Base-by-base conservation (phyloP, 1,140 invertebrate species). In the Babylonia areolata region DNA sequence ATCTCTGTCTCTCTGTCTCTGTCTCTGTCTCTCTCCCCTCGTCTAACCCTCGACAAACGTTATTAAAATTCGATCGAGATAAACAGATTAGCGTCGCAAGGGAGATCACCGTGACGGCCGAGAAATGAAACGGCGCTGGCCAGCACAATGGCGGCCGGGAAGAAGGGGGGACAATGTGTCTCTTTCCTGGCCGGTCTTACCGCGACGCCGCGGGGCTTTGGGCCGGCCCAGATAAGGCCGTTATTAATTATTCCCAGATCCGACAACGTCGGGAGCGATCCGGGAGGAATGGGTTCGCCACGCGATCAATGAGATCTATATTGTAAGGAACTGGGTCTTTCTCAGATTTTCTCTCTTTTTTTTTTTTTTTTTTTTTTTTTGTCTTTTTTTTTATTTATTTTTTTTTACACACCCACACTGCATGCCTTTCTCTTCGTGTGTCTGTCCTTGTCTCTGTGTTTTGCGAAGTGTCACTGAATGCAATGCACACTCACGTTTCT, bases 51-150 rank as follows among this genome's bases (percentile, higher is more conserved):
- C n/a, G n/a, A n/a, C 71, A 73, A 42, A 15, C 75, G 75, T 77
- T 77, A 77, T 77, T 77, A 77, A 77, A 77, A 77, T 77, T 77
- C 75, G 75, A 77, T 77, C 75, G 75, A 77, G 75, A 77, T 77
- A 77, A 77, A 77, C 35, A 23, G 75, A 77, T 77, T 77, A 40
- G 75, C 28, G 75, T 40, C 20, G 75, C 75, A 77, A 40, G 75
- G 75, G 75, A 28, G 75, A 77, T 40, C 75, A 77, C 1, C 6
- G 37, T 40, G 3, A 28, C 2, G 17, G 75, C 75, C 20, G 15
- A 77, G 75, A 37, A 77, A 39, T 77, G 33, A 77, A 37, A 77
- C 9, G 75, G 75, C 75, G 75, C 75, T 77, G 15, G 75, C 75
- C 23, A 40, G 11, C 35, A 77, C 75, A 77, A 77, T 77, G 73